phyloP scores from a whole-genome alignment of 2,888 invertebrate genomes.

The Macaria notata region DNA sequence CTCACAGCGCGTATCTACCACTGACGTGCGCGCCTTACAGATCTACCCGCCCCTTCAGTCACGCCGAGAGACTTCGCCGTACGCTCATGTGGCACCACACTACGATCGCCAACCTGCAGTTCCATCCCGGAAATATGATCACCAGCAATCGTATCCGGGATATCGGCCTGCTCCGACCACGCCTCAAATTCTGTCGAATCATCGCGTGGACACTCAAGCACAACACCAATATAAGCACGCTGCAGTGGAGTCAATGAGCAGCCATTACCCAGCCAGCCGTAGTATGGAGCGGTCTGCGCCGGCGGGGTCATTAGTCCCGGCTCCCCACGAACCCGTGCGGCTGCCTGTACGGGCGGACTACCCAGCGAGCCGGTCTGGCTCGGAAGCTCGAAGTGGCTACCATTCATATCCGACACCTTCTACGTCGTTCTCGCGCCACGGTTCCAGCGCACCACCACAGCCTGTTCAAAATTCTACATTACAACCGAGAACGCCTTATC shows the following conservation, averaged over 20 bases:
- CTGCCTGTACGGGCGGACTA: slow-evolving; percentile 59
- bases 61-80: slow-evolving; percentile 64
- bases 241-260: slow-evolving; percentile 52
- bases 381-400: slow-evolving; percentile 57
- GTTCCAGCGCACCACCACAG: slow-evolving; percentile 52
- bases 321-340: slow-evolving; percentile 56
- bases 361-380: slow-evolving; percentile 48
- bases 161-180: slow-evolving; percentile 60
- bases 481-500: slow-evolving; percentile 55
- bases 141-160: slow-evolving; percentile 71
- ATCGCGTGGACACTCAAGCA: slow-evolving; percentile 63
- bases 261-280: slow-evolving; percentile 56
- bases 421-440: slow-evolving; percentile 62
- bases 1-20: slow-evolving; percentile 51
- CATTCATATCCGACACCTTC: slow-evolving; percentile 61
- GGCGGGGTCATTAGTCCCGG: slow-evolving; percentile 54
- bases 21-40: slow-evolving; percentile 57
- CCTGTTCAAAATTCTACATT: slow-evolving; percentile 57
- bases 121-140: slow-evolving; percentile 70
- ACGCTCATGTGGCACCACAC: slow-evolving; percentile 54
- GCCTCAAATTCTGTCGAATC: slow-evolving; percentile 59
- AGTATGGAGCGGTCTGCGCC: slow-evolving; percentile 60
- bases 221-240: slow-evolving; percentile 63
- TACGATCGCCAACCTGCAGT: slow-evolving; percentile 64
- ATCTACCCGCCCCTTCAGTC: slow-evolving; percentile 58